Evolutionary conservation across 2,888 invertebrate species (phyloP), one percentile per base, ranked within the genome.

Genomic region (Drosophila fungiperda): DNA sequence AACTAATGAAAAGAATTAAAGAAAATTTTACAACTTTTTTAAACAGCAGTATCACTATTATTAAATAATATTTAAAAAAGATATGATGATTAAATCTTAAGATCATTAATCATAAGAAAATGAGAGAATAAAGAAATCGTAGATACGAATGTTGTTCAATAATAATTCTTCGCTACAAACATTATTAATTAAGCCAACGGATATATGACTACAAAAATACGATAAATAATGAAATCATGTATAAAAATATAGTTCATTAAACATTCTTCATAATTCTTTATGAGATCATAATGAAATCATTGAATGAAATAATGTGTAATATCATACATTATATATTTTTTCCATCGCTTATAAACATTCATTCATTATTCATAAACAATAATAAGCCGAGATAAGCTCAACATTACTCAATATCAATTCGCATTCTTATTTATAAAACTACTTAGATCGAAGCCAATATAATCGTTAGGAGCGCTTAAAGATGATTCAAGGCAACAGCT

Each of bases 391-490:
- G 17, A 3, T 50, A 6, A 32, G 17, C 50, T 49, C 9, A 17
- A 17, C 9, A 29, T 23, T 23, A 23, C 45, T 45, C 20, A 45
- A 45, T 45, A 45, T 45, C 45, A 45, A 23, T 45, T 20, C 23
- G 15, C 1, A 8, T 15, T 45, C 8, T 0, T 23, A 45, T 45
- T 23, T 45, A 45, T 23, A 45, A 15, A 15, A 23, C 45, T 45
- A 45, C 45, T 35, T 36, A 54, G 53, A 23, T 36, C 23, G 20
- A 23, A 36, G 35, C 11, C 26, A 40, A 33, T 52, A 33, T 26
- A 67, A 54, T 67, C 54, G 26, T 68, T 68, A 12, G 6, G 32
- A n/a, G 64, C 17, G 29, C 15, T 12, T 15, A 17, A 20, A 53
- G 29, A 20, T 65, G 32, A 40, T 38, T 50, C 33, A 48, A 60